These are phyloP conservation scores for Antennarius maculatus DNA, from an alignment of 2,797 vertebrate genomes.

Conservation along the genomic window DNA sequence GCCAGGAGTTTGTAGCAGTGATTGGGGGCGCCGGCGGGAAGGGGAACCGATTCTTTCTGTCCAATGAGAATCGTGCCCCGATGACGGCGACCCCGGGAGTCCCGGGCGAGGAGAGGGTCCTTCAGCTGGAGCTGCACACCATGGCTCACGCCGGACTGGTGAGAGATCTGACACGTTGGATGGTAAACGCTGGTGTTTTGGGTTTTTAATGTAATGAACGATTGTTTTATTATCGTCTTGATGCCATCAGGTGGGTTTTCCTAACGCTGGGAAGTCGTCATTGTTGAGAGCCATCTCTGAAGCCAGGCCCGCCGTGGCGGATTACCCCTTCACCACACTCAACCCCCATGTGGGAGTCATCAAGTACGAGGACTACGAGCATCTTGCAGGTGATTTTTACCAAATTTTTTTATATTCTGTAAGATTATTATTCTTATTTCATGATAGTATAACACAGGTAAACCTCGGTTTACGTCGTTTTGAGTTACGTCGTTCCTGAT, in stretches of 20 bases:
- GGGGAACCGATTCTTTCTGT: slow-evolving; percentile 93
- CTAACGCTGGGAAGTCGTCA: slow-evolving; percentile 97
- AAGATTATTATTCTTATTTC: not conserved
- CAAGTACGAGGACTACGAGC: slow-evolving; percentile 88
- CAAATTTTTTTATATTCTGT: not conserved
- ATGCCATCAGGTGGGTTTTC: slow-evolving; percentile 90
- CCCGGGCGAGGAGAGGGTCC: slow-evolving; percentile 85
- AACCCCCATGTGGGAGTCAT: slow-evolving; percentile 94
- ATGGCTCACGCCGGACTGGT: slow-evolving; percentile 96
- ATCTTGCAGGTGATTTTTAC: slow-evolving; percentile 88
- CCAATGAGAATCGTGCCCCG: slow-evolving; percentile 93
- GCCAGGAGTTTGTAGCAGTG: slow-evolving; percentile 88
- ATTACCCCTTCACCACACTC: slow-evolving; percentile 96
- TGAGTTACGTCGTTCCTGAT: no score
- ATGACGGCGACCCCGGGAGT: slow-evolving; percentile 81
- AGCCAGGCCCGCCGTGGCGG: slow-evolving; percentile 90
- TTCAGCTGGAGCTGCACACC: slow-evolving; percentile 91
- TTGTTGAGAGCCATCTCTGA: slow-evolving; percentile 91
- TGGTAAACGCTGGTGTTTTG: not conserved
- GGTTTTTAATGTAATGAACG: not conserved
- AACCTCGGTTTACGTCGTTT: no score
- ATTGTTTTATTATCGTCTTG: not conserved
- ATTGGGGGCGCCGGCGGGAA: slow-evolving; percentile 92
- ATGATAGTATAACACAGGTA: no score
- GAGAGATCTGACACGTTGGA: slow-evolving; percentile 32